phyloP scores from a whole-genome alignment of 2,888 invertebrate species.

The Dryobotodes eremita region DNA sequence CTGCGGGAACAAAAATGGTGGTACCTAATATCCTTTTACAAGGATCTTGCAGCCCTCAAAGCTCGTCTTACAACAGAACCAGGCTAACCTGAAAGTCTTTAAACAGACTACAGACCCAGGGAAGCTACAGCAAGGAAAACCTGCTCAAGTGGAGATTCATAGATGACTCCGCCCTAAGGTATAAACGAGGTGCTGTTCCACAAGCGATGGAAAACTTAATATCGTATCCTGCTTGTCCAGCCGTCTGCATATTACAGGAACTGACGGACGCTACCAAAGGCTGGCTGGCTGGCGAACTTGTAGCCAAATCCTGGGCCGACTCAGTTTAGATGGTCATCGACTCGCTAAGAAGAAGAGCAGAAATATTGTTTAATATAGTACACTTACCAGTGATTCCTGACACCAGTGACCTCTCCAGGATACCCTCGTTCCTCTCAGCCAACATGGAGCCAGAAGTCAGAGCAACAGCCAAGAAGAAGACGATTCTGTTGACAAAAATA shows the following conservation, averaged over 20 bases:
- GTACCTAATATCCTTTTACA: not conserved
- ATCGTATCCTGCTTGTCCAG: not conserved
- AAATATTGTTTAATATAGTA: not conserved
- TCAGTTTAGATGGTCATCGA: not conserved
- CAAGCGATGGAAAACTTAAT: not conserved
- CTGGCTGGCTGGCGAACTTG: no score
- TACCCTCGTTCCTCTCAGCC: slow-evolving; percentile 96
- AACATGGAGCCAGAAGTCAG: slow-evolving; percentile 97
- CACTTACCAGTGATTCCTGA: slow-evolving; percentile 93
- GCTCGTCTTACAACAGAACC: not conserved
- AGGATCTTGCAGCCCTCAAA: not conserved
- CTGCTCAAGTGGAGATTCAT: not conserved
- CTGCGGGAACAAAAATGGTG: not conserved
- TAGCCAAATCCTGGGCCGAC: not conserved
- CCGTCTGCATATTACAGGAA: not conserved
- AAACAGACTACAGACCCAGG: not conserved
- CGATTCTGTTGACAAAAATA: slow-evolving; percentile 91
- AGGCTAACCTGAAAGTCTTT: not conserved
- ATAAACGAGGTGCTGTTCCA: no score
- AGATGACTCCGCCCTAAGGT: not conserved
- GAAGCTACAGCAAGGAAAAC: not conserved
- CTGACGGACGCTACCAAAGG: not conserved
- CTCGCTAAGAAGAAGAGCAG: no score
- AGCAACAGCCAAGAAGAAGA: slow-evolving; percentile 98
- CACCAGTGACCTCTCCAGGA: slow-evolving; percentile 96